Percentiles rank a stretch among this genome's conserved stretches.
These are phyloP conservation scores for Varecia variegata DNA, from an alignment of 2,797 vertebrate genomes.

Conservation along the genomic window DNA sequence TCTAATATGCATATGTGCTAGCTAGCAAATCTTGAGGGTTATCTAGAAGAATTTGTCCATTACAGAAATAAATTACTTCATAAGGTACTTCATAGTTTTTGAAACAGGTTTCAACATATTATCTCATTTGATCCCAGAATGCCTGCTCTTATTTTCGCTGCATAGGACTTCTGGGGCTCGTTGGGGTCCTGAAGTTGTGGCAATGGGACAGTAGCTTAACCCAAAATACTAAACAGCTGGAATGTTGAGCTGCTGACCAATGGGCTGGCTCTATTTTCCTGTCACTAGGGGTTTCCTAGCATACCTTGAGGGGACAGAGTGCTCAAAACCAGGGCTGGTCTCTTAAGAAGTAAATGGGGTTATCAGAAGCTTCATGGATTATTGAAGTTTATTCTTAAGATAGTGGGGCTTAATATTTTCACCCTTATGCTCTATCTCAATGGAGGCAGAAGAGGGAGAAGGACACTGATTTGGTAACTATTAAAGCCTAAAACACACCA, in stretches of 20 bases:
- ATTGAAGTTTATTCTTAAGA: background rate
- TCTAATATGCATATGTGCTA: background rate
- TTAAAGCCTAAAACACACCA: background rate
- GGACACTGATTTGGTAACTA: background rate
- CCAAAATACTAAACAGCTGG: background rate
- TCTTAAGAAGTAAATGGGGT: slow-evolving; percentile 9
- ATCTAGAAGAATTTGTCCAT: background rate
- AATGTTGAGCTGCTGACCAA: background rate
- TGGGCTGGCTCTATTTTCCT: background rate
- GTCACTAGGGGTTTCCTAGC: background rate
- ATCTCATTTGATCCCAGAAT: background rate
- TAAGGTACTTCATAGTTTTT: background rate
- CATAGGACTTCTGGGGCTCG: background rate
- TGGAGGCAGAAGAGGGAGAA: background rate
- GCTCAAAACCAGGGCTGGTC: background rate
- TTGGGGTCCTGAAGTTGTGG: background rate
- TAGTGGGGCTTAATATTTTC: background rate
- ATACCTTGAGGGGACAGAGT: background rate
- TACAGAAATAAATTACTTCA: background rate
- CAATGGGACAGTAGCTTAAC: background rate
- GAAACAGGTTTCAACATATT: background rate
- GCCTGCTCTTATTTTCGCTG: background rate
- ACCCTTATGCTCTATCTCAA: background rate
- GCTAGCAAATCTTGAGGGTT: background rate
- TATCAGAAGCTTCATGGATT: background rate